A percentile compares a stretch with the other conserved stretches of the same genome.
Conservation (phyloP, 2,888 invertebrate genomes). For the Ceraclea dissimilis region DNA sequence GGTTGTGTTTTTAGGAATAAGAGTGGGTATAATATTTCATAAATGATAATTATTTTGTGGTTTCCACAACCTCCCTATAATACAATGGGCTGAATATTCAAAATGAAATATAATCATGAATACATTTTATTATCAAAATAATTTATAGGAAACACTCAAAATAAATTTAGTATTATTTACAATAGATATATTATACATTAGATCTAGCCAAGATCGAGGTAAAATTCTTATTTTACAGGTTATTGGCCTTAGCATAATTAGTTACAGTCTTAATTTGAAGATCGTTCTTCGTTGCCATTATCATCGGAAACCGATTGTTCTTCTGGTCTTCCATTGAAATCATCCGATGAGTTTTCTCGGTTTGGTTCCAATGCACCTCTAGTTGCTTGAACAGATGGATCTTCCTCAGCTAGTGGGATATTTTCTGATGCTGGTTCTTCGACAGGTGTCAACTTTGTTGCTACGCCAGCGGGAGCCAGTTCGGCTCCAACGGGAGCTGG, state of each 20-base stretch:
- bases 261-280: constrained; percentile 5
- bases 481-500: constrained; percentile 3
- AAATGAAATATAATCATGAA: background rate
- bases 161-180: background rate
- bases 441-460: background rate
- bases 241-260: background rate
- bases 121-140: background rate
- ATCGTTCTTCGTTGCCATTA: constrained; percentile 5
- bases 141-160: background rate
- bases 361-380: constrained; percentile 6
- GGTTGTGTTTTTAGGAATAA: no score
- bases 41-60: no score
- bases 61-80: no score
- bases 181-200: background rate
- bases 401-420: constrained; percentile 10
- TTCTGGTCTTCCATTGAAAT: constrained; percentile 5
- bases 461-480: constrained; percentile 5
- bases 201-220: background rate
- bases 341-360: background rate
- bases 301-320: constrained; percentile 6
- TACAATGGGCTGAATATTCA: no score
- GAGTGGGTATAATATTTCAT: no score
- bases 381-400: constrained; percentile 1
- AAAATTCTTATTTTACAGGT: background rate
- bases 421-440: constrained; percentile 5